phyloP scores from a whole-genome alignment of 2,888 invertebrate genomes.

The Mactromeris polynyma region DNA sequence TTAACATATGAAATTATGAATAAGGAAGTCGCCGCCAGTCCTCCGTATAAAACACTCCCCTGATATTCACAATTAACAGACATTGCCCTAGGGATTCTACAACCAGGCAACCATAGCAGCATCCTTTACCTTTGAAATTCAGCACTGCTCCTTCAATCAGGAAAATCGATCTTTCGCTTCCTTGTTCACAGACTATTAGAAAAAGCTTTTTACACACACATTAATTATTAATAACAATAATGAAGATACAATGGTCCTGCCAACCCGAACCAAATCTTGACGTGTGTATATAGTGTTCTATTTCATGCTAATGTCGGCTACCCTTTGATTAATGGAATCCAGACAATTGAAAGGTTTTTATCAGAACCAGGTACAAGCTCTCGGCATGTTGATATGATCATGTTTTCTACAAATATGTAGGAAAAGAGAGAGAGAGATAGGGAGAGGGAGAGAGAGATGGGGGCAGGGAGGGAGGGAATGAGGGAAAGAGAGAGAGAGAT shows the following conservation, averaged over 20 bases:
- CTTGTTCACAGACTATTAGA: conserved; percentile 9
- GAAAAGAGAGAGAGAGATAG: not conserved
- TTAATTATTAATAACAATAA: not conserved
- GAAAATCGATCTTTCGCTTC: not conserved
- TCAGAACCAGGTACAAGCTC: not conserved
- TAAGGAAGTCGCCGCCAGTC: too few species aligned
- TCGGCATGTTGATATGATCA: not conserved
- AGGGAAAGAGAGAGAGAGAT: too few species aligned
- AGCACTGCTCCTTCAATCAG: not conserved
- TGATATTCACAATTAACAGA: conserved; percentile 7
- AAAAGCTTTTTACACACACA: not conserved
- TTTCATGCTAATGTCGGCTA: not conserved
- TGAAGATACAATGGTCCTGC: not conserved
- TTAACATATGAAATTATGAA: too few species aligned
- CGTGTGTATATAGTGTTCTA: not conserved
- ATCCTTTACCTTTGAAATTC: not conserved
- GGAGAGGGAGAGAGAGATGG: too few species aligned
- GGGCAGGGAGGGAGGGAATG: too few species aligned
- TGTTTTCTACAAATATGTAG: not conserved
- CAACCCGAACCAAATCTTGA: not conserved
- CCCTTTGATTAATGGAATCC: not conserved
- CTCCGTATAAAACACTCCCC: not conserved
- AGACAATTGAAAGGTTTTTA: not conserved
- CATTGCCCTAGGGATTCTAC: not conserved
- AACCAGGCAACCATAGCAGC: not conserved